Evolutionary conservation across 2,888 invertebrate species (phyloP), one percentile per base, ranked within the genome.

Genomic region (Herminia tarsipennalis): DNA sequence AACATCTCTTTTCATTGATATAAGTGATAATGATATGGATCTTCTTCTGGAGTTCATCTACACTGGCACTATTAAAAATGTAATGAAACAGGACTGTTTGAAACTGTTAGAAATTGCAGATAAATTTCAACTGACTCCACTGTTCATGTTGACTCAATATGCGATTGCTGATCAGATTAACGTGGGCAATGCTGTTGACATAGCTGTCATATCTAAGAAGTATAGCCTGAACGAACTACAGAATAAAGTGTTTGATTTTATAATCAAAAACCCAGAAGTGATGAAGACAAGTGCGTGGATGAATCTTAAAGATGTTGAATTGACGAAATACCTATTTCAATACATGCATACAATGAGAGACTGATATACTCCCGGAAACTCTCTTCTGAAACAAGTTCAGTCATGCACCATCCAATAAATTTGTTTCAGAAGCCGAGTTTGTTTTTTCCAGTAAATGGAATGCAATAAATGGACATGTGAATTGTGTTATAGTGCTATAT

Each of bases 11-110:
- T 58, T 54, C 25, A 43, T 88, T 18, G 78, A 88, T 38, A 70
- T 83, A 4, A 60, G 48, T 36, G 83, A 88, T 43, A 65, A 71
- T 34, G 79, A 83, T 24, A 75, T 88, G 65, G 78, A 81, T 33
- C 38, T 84, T n/a, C 55, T 90, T 0, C 36, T 88, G 10, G 69
- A 85, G 40, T 88, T 83, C 55, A 57, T 90, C 10, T 87, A 88
- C 48, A 82, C 80, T 1, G 88, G 88, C 2, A 75, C 76, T 2
- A 72, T 89, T 9, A 70, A 69, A 48, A 70, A 84, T 43, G 57
- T 86, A 10, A 44, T 56, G n/a, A 71, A 78, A 5, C 66, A 76
- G 39, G 76, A 86, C 35, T 78, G 73, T 28, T 34, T 76, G 3
- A 75, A 76, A 44, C 53, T 89, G 5, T 48, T 86, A 5, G 76